These are phyloP conservation scores for Hedya salicella DNA, from an alignment of 2,888 invertebrate genomes.

Conservation along the genomic window DNA sequence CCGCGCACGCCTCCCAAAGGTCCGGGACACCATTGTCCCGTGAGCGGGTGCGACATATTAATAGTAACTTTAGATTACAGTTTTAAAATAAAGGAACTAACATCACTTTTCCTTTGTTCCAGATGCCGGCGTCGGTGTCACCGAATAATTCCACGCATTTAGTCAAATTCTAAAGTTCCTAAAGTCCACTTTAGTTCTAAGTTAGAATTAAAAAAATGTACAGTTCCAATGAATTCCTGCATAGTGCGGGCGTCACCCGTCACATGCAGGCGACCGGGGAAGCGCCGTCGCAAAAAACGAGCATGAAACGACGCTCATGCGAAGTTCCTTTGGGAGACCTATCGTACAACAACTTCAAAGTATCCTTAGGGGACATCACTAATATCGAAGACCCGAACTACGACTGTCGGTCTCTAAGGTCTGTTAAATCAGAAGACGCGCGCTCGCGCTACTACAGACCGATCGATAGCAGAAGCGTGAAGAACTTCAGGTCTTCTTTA, in stretches of 20 bases:
- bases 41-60: too few relatives aligned
- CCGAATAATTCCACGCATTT: conserved; percentile 78
- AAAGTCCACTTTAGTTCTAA: conserved; percentile 62
- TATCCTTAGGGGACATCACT: conserved; percentile 76
- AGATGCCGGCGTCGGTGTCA: conserved; percentile 60
- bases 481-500: conserved; percentile 76
- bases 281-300: conserved; percentile 76
- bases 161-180: conserved; percentile 80
- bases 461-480: conserved; percentile 76
- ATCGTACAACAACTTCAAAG: conserved; percentile 77
- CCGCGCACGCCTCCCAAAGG: too few relatives aligned
- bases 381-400: conserved; percentile 65
- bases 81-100: not conserved
- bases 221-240: conserved; percentile 78
- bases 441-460: conserved; percentile 72
- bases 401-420: conserved; percentile 72
- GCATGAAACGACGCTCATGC: conserved; percentile 79
- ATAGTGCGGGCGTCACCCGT: conserved; percentile 79
- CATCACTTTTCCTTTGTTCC: conserved; percentile 66
- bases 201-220: conserved; percentile 68
- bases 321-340: conserved; percentile 80
- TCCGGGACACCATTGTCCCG: too few relatives aligned
- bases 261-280: conserved; percentile 82
- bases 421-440: conserved; percentile 72
- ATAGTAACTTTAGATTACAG: too few relatives aligned